These are phyloP conservation scores for Leptodactylus fuscus DNA, from an alignment of 2,113 vertebrate species.

Conservation along the genomic window DNA sequence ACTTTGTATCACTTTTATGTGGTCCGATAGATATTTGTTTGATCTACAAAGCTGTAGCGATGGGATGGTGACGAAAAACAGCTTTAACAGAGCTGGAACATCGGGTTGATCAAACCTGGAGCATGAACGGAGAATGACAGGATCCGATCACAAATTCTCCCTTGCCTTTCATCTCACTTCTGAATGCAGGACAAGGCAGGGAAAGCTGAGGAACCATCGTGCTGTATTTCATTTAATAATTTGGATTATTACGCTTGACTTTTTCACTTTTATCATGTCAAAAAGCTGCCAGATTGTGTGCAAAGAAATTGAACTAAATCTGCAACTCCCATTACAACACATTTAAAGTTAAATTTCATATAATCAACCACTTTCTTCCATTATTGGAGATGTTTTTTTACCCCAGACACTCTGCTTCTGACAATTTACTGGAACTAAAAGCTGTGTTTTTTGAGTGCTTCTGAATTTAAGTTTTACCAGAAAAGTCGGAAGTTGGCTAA, in stretches of 20 bases:
- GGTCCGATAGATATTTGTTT: constrained; percentile 41
- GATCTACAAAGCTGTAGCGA: constrained; percentile 48
- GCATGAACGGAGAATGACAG: constrained; percentile 48
- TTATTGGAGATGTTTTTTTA: constrained; percentile 5
- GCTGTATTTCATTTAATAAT: constrained; percentile 45
- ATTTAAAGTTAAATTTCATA: constrained; percentile 16
- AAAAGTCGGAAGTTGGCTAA: background rate
- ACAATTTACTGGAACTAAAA: background rate
- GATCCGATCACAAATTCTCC: constrained; percentile 25
- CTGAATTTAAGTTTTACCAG: background rate
- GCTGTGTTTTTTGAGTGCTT: background rate
- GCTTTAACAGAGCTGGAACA: constrained; percentile 49
- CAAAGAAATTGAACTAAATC: constrained; percentile 4
- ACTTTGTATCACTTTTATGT: constrained; percentile 52
- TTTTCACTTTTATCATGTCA: constrained; percentile 36
- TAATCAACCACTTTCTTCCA: background rate
- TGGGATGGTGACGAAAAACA: constrained; percentile 20
- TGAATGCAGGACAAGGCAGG: constrained; percentile 31
- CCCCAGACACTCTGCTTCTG: background rate
- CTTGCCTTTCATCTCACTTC: constrained; percentile 46
- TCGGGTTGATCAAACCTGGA: constrained; percentile 39
- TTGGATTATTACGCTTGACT: constrained; percentile 30
- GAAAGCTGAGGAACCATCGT: constrained; percentile 24
- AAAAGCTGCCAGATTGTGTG: background rate
- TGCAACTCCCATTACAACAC: background rate